phyloP scores from a whole-genome alignment of 2,888 invertebrate species.

The Trachelus troglodyta region DNA sequence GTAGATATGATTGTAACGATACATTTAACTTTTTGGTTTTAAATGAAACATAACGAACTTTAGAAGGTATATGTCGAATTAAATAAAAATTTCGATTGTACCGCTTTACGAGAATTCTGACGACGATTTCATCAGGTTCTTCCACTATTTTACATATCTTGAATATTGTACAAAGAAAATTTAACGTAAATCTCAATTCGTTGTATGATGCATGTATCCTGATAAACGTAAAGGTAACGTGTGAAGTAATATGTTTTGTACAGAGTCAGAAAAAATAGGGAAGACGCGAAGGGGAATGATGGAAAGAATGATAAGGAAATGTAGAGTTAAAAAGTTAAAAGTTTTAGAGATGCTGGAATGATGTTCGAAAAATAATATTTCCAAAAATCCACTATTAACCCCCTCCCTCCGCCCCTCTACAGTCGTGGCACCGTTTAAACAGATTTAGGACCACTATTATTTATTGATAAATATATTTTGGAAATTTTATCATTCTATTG shows the following conservation, averaged over 20 bases:
- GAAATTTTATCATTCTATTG: neutral
- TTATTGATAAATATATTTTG: neutral
- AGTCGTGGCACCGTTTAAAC: too few relatives aligned
- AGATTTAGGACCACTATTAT: too few relatives aligned
- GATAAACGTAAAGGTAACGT: neutral
- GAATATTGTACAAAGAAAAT: neutral
- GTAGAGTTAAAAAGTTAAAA: neutral
- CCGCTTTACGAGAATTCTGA: neutral
- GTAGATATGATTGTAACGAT: neutral
- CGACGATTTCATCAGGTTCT: neutral
- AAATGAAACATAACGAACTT: neutral
- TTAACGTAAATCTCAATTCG: neutral
- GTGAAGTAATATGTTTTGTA: neutral
- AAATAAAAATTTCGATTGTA: neutral
- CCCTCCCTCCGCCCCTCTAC: too few relatives aligned
- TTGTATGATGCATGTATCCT: neutral
- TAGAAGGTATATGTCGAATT: neutral
- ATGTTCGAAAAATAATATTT: neutral
- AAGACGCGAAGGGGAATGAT: neutral
- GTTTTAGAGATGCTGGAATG: neutral
- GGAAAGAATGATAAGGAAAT: neutral
- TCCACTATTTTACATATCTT: neutral
- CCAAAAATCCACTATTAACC: neutral
- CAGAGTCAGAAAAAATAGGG: neutral
- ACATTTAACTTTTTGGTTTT: neutral